A percentile compares a stretch with the other conserved stretches of the same genome.
These are phyloP conservation scores for Glyphotaelius pellucidus DNA, from an alignment of 2,888 invertebrate genomes.

Conservation along the genomic window DNA sequence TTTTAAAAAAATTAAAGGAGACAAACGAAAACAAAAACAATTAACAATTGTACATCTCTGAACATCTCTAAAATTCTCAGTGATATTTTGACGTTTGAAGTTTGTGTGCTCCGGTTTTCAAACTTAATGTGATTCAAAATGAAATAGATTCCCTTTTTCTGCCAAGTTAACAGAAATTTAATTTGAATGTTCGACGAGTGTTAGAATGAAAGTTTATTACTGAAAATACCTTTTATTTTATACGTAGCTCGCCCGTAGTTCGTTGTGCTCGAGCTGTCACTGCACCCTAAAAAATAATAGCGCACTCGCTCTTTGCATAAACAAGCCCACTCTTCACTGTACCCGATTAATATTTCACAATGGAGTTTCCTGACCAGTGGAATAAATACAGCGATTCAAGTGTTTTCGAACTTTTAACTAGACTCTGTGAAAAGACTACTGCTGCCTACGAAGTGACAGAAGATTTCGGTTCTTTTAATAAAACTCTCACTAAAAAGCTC, in stretches of 20 bases:
- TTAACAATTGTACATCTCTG: no score
- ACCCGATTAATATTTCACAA: conserved; percentile 29
- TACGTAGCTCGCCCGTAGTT: not conserved
- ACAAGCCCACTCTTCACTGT: not conserved
- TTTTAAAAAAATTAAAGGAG: no score
- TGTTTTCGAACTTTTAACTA: conserved; percentile 73
- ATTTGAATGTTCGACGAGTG: not conserved
- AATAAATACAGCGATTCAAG: conserved; percentile 69
- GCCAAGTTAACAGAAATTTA: not conserved
- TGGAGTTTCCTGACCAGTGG: conserved; percentile 63
- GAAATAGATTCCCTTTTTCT: not conserved
- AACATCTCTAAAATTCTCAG: not conserved
- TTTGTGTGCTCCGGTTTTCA: not conserved
- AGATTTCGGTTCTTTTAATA: conserved; percentile 53
- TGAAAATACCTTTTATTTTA: not conserved
- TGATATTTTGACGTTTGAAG: not conserved
- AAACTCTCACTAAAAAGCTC: conserved; percentile 55
- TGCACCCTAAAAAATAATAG: not conserved
- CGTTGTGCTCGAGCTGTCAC: not conserved
- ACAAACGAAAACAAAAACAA: no score
- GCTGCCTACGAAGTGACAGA: conserved; percentile 69
- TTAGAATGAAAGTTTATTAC: not conserved
- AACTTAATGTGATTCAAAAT: not conserved
- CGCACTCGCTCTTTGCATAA: not conserved
- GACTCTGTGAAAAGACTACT: conserved; percentile 72